Evolutionary conservation across 2,888 invertebrate species (phyloP), one percentile per base, ranked within the genome.

Genomic region (Eustalomyia histrio): DNA sequence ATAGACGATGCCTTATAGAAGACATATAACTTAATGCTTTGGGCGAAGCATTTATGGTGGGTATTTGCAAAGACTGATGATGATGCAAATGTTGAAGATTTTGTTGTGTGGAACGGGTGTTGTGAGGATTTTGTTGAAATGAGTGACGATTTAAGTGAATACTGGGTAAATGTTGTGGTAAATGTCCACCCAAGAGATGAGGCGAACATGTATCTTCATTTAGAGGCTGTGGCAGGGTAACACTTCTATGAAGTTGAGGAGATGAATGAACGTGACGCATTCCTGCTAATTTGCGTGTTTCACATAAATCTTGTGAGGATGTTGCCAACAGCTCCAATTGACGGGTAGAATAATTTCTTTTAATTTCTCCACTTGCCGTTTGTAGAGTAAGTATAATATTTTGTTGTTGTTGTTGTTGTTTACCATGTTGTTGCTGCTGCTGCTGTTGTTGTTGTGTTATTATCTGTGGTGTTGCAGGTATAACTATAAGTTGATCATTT

Each of bases 1-100:
- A 95, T 83, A 97, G 95, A 68, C 96, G 93, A 89, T 95, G 94
- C 75, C 95, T 93, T 83, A 96, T 91, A 68, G 94, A 94, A 79
- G 94, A 94, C 86, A 96, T 95, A 88, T 91, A 91, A 84, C 91
- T 89, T 21, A 90, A 84, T 0, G 91, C 89, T 84, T 90, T 91
- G 2, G 91, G 90, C 2, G 91, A 90, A 76, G 88, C 88, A 60
- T 90, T 88, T n/a, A 89, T 89, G 79, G 88, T 86, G 83, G 90
- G 90, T 21, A 91, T 88, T 80, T 90, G 88, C 17, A 91, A 86
- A 5, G 87, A 82, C 35, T 83, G 83, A 10, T 80, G 82, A 21
- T 81, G 79, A 57, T 79, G 79, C 29, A 84, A 83, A 14, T 85
- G 88, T 10, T 65, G 76, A 29, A 76, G 83, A 29, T 79, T 67